Evolutionary conservation across 2,113 vertebrate genomes (phyloP).

Genomic region (Micromys minutus): DNA sequence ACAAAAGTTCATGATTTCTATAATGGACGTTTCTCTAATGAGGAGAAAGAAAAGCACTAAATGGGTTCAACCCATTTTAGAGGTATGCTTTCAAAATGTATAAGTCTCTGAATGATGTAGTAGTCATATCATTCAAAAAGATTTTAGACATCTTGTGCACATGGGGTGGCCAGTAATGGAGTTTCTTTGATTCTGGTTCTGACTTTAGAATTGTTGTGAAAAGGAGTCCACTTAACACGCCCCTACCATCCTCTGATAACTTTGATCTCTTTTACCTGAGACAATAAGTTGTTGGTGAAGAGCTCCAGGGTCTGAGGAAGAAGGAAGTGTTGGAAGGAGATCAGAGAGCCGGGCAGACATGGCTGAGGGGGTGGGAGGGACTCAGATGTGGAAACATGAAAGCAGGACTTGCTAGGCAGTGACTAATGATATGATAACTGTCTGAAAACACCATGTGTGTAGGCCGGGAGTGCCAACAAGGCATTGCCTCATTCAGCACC

Average conservation of each 20-base stretch:
- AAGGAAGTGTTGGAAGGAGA: constrained; percentile 65
- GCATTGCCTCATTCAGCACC: neutral
- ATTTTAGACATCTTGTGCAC: neutral
- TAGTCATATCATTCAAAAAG: neutral
- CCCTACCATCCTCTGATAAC: neutral
- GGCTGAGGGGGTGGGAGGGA: constrained; percentile 51
- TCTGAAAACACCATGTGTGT: constrained; percentile 45
- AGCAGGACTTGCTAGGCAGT: constrained; percentile 16
- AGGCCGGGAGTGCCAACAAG: constrained; percentile 50
- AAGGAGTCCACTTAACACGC: neutral
- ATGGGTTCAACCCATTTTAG: neutral
- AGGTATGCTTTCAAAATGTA: neutral
- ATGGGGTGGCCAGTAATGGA: neutral
- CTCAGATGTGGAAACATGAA: constrained; percentile 53
- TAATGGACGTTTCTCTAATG: neutral
- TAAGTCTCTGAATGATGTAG: neutral
- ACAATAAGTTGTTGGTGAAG: constrained; percentile 3
- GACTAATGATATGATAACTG: constrained; percentile 71
- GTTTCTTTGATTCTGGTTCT: neutral
- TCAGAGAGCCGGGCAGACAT: constrained; percentile 67
- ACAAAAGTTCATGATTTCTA: neutral
- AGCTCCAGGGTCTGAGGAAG: neutral
- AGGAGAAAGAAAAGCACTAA: neutral
- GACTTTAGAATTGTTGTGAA: neutral
- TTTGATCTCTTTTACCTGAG: constrained; percentile 44